phyloP scores from a whole-genome alignment of 2,113 vertebrate species.

The Limanda limanda region DNA sequence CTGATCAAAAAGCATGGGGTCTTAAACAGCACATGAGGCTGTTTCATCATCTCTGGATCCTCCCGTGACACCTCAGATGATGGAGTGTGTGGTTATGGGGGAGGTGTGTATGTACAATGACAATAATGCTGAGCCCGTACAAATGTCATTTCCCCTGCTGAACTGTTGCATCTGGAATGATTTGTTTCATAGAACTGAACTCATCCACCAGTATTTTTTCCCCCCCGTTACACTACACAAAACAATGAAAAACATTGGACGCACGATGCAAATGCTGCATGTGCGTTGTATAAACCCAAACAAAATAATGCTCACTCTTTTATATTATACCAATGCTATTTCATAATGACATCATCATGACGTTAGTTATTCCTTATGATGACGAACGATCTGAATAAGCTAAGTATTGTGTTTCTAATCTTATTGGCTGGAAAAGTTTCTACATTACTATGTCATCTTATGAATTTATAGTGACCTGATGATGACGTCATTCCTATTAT shows the following conservation, averaged over 20 bases:
- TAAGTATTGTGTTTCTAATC: no score
- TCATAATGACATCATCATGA: no score
- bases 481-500: no score
- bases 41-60: slow-evolving; percentile 65
- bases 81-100: slow-evolving; percentile 35
- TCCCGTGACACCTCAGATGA: slow-evolving; percentile 53
- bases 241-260: neutral
- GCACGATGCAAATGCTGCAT: no score
- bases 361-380: no score
- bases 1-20: slow-evolving; percentile 46
- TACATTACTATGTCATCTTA: no score
- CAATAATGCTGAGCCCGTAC: slow-evolving; percentile 44
- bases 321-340: no score
- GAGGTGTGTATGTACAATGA: slow-evolving; percentile 21
- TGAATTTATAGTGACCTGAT: no score
- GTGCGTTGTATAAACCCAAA: no score
- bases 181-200: neutral
- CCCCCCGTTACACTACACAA: neutral
- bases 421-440: no score
- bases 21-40: slow-evolving; percentile 47
- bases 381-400: no score
- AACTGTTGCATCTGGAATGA: slow-evolving; percentile 25
- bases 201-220: neutral
- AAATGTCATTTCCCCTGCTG: slow-evolving; percentile 43
- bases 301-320: no score